Evolutionary conservation across 2,888 invertebrate genomes (phyloP).

Genomic region (Eugnorisma glareosa): DNA sequence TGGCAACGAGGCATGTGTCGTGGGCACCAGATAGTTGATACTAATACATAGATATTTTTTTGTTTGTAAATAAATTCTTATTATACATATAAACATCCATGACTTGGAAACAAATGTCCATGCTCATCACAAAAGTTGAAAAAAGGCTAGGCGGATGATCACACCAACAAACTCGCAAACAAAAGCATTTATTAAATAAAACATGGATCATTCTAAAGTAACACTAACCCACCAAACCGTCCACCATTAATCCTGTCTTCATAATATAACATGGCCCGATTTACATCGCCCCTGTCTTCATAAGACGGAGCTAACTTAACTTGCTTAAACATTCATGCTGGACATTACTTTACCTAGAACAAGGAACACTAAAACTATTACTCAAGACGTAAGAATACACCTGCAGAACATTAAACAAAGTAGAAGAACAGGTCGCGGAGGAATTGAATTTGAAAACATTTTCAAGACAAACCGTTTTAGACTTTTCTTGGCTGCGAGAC

Average conservation of each 20-base stretch:
- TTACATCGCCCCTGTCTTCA: constrained; percentile 64
- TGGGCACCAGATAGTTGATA: no score
- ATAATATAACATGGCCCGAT: constrained; percentile 59
- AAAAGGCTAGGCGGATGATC: no score
- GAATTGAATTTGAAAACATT: constrained; percentile 76
- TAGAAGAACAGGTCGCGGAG: constrained; percentile 67
- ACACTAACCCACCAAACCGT: constrained; percentile 25
- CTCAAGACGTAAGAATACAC: constrained; percentile 73
- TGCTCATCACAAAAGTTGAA: no score
- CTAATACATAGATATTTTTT: no score
- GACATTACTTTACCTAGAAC: constrained; percentile 69
- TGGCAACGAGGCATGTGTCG: no score
- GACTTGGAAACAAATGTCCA: no score
- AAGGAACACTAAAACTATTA: constrained; percentile 73
- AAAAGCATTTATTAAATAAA: neutral
- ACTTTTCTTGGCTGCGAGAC: constrained; percentile 36
- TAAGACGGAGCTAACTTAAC: constrained; percentile 56
- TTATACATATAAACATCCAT: no score
- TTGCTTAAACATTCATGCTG: constrained; percentile 62
- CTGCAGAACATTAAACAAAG: constrained; percentile 75
- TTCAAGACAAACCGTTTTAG: constrained; percentile 63
- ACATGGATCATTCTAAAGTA: neutral
- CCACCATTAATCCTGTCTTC: constrained; percentile 49
- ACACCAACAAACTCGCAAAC: neutral
- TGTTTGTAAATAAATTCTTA: no score